Evolutionary conservation across 1,140 invertebrate genomes (phyloP).

Genomic region (Eumeta japonica): DNA sequence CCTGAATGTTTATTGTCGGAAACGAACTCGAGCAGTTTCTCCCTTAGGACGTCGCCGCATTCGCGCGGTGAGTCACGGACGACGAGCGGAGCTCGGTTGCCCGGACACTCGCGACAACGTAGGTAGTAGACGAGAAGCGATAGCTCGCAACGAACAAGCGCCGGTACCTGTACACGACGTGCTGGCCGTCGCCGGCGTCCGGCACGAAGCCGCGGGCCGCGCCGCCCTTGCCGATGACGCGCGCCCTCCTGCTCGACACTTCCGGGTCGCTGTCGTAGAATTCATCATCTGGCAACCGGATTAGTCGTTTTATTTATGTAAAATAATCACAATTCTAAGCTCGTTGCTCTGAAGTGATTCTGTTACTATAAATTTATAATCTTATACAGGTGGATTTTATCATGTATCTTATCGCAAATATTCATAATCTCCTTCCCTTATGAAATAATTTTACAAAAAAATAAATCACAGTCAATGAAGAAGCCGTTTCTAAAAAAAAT

Average conservation of each 20-base stretch:
- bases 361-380: too few species aligned
- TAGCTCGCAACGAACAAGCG: background rate
- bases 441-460: too few species aligned
- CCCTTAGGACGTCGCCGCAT: background rate
- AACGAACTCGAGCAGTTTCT: too few species aligned
- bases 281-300: slow-evolving; percentile 17
- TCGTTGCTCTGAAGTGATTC: too few species aligned
- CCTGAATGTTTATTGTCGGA: too few species aligned
- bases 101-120: background rate
- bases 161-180: slow-evolving; percentile 21
- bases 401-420: too few species aligned
- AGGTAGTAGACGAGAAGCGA: background rate
- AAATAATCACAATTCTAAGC: too few species aligned
- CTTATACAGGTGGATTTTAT: too few species aligned
- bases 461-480: too few species aligned
- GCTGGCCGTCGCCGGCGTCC: slow-evolving; percentile 62
- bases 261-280: slow-evolving; percentile 15
- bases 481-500: too few species aligned
- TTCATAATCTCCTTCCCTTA: too few species aligned
- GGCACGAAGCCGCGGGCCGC: slow-evolving; percentile 66
- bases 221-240: slow-evolving; percentile 15
- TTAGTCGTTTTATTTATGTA: too few species aligned
- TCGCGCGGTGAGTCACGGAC: background rate
- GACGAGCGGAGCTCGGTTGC: background rate
- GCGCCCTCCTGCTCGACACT: slow-evolving; percentile 12